A percentile compares a stretch with the other conserved stretches of the same genome.
phyloP scores from a whole-genome alignment of 1,140 invertebrate species.

The Acromyrmex heyeri region DNA sequence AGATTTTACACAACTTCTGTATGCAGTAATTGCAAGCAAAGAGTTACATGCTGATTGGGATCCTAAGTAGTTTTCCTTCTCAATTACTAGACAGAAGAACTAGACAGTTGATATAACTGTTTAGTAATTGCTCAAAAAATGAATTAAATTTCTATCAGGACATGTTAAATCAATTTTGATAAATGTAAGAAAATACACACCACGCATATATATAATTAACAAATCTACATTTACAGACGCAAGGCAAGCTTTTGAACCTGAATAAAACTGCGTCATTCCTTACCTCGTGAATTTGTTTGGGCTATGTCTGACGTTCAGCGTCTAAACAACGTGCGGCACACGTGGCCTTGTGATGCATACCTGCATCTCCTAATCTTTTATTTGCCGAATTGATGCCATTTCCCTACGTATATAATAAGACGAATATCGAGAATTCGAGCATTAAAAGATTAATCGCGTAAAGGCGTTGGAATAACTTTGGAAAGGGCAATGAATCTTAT shows the following conservation, averaged over 20 bases:
- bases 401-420: neutral
- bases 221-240: neutral
- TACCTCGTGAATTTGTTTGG: conserved; percentile 68
- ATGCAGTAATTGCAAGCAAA: no score
- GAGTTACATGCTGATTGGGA: no score
- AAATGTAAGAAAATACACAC: neutral
- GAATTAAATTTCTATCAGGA: no score
- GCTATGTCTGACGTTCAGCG: conserved; percentile 55
- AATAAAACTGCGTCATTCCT: conserved; percentile 4
- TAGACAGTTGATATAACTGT: no score
- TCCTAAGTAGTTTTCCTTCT: no score
- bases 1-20: no score
- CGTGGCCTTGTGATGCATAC: conserved; percentile 60
- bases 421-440: conserved; percentile 25
- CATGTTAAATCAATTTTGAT: neutral
- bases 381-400: neutral
- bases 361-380: conserved; percentile 53
- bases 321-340: conserved; percentile 68
- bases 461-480: neutral
- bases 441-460: conserved; percentile 23
- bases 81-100: no score
- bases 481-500: neutral
- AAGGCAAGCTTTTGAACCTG: neutral
- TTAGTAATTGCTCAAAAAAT: no score
- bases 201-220: neutral